These are phyloP conservation scores for Aspiorhynchus laticeps DNA, from an alignment of 2,113 vertebrate species.

Conservation along the genomic window DNA sequence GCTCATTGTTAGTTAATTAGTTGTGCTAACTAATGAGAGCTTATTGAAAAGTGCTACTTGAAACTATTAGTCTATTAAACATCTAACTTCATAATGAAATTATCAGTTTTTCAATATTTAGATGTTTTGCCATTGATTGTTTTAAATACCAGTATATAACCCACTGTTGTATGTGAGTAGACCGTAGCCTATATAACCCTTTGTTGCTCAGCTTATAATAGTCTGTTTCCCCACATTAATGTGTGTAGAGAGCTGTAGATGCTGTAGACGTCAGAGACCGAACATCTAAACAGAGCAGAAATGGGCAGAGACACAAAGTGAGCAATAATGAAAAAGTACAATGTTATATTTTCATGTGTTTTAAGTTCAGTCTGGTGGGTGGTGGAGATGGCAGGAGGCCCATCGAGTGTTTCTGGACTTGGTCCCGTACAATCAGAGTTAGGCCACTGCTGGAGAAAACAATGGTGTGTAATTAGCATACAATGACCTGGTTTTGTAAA, in stretches of 20 bases:
- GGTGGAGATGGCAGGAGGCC: background rate
- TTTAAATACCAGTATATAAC: background rate
- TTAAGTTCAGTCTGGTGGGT: background rate
- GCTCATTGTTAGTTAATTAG: no score
- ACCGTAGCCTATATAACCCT: background rate
- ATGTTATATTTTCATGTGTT: background rate
- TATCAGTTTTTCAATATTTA: background rate
- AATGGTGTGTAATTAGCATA: slow-evolving; percentile 5
- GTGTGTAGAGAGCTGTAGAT: background rate
- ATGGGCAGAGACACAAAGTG: background rate
- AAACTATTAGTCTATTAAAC: no score
- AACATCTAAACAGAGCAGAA: background rate
- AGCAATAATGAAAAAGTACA: background rate
- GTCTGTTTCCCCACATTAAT: background rate
- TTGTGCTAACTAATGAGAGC: no score
- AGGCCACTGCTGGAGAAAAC: background rate
- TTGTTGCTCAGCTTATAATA: background rate
- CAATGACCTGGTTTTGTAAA: slow-evolving; percentile 1
- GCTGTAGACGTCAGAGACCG: background rate
- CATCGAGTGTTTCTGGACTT: background rate
- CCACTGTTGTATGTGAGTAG: background rate
- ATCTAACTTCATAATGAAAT: no score
- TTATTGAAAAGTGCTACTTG: no score
- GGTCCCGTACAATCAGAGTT: background rate
- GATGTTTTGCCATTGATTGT: background rate